These are phyloP conservation scores for Iphiclides podalirius DNA, from an alignment of 2,888 invertebrate genomes.

Conservation along the genomic window DNA sequence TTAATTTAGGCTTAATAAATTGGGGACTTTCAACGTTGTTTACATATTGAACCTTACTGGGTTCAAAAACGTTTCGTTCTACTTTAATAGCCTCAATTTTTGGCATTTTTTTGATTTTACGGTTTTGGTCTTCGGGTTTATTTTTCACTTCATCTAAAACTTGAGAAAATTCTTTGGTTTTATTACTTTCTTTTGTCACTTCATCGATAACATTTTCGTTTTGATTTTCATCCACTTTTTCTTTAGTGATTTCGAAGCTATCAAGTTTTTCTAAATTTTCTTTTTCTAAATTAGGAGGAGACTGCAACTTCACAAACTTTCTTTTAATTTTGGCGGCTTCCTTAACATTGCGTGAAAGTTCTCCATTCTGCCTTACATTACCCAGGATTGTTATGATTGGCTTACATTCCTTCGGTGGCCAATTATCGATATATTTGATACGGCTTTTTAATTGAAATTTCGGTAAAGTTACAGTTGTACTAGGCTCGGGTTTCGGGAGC, in stretches of 20 bases:
- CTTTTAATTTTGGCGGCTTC: conserved; percentile 83
- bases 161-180: neutral
- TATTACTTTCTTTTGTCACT: conserved; percentile 10
- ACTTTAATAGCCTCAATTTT: conserved; percentile 80
- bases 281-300: conserved; percentile 71
- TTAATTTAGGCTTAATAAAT: conserved; percentile 85
- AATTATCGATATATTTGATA: conserved; percentile 81
- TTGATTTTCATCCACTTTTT: conserved; percentile 16
- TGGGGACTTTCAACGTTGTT: conserved; percentile 82
- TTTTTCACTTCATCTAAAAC: conserved; percentile 13
- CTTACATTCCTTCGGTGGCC: conserved; percentile 79
- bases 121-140: conserved; percentile 12
- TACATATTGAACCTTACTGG: conserved; percentile 82
- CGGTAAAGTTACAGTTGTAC: conserved; percentile 68
- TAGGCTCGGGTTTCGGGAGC: conserved; percentile 67
- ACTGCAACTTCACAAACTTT: conserved; percentile 74
- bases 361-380: conserved; percentile 80
- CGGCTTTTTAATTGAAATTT: conserved; percentile 86
- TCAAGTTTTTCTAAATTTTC: conserved; percentile 76
- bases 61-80: conserved; percentile 81
- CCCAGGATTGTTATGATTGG: conserved; percentile 77
- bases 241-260: conserved; percentile 44
- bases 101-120: conserved; percentile 43
- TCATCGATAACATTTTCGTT: conserved; percentile 10
- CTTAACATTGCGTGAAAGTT: conserved; percentile 84